Base-by-base conservation (phyloP, 1,140 invertebrate species). In the Tetragnatha versicolor region DNA sequence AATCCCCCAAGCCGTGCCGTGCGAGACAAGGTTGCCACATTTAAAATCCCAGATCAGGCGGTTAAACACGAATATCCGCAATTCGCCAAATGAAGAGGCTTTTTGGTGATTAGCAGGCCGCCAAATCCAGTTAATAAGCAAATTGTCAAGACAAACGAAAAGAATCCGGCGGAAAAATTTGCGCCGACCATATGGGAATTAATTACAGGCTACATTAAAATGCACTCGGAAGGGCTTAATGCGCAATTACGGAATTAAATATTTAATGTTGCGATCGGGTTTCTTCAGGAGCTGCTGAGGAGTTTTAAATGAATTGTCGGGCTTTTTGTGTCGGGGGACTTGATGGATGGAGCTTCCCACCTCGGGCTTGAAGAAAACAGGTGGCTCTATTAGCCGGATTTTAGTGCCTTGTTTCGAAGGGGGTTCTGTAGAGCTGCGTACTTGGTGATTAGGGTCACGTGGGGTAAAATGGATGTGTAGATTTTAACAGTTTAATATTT, bases 1-100 rank as follows among this genome's bases (percentile, higher is more conserved):
- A 39, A 73, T 73, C 70, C 70, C 47, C 66, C 22, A 61, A 65
- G 49, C 55, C 31, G 29, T 37, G 60, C 69, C 69, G 60, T 72
- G 35, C 69, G 69, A 72, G 29, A 58, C 42, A 77, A 65, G 73
- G 73, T 77, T 77, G 73, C 73, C 73, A 77, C 60, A 73, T 73
- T 73, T 70, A 33, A 70, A 70, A 70, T 63, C 55, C 53, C 58
- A 31, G 31, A 77, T 65, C 61, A 51, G 60, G 61, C 49, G 73
- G 73, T 77, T 77, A 77, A 66, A 77, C 61, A 58, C 45, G 72
- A 60, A 72, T 66, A 66, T 66, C 63, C 63, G 42, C 63, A 66
- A 66, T 63, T 61, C 72, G 55, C 72, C 39, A 75, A 75, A 63
- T 58, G 72, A 75, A 61, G 58, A 42, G 42, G 72, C 37, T 63